Percentiles rank a stretch among this genome's conserved stretches.
Conservation (phyloP, 2,113 vertebrate genomes). For the Cinclus mexicanus region DNA sequence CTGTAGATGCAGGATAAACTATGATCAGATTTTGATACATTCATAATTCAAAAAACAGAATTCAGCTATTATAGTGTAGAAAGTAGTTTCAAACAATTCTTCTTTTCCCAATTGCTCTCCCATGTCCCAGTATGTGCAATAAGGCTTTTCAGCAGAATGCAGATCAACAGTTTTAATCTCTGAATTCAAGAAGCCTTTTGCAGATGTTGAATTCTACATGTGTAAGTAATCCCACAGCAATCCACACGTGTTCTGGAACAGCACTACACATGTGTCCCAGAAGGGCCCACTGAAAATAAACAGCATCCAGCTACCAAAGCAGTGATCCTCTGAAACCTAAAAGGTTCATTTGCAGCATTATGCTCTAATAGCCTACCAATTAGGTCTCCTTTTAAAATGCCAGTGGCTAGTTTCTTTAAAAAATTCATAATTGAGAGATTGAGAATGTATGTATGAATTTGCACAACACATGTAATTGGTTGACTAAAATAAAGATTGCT, state of each 20-base stretch:
- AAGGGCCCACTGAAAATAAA: neutral
- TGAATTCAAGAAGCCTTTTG: neutral
- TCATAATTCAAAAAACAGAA: neutral
- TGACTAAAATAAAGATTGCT: neutral
- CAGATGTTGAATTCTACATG: neutral
- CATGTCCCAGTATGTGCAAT: neutral
- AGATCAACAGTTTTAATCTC: neutral
- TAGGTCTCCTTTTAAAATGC: neutral
- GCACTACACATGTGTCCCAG: neutral
- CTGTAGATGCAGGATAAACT: neutral
- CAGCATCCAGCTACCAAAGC: neutral
- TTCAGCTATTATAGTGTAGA: neutral
- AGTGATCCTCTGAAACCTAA: neutral
- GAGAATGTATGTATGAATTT: neutral
- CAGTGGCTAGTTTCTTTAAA: neutral
- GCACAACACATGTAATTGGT: neutral
- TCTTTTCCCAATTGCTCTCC: neutral
- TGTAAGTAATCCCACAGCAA: neutral
- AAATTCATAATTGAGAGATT: neutral
- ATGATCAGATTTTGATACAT: neutral
- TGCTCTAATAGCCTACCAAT: neutral
- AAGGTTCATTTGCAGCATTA: neutral
- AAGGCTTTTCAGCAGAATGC: neutral
- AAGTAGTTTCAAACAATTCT: neutral
- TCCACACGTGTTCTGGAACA: neutral